A percentile compares a stretch with the other conserved stretches of the same genome.
These are phyloP conservation scores for Sinocyclocheilus rhinocerous DNA, from an alignment of 2,113 vertebrate genomes.

Conservation along the genomic window DNA sequence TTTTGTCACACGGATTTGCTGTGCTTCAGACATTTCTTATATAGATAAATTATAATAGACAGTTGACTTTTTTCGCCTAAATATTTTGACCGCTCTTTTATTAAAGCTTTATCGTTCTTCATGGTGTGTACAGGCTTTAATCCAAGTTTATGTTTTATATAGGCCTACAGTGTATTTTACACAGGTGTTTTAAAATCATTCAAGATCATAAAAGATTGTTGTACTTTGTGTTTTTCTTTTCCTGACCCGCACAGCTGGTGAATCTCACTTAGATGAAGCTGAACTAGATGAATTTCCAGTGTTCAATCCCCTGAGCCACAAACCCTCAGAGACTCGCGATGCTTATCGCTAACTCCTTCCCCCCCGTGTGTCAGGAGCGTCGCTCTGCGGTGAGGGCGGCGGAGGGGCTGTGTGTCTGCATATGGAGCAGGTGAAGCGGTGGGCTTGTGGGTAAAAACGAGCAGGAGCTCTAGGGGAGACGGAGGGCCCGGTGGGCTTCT, in stretches of 20 bases:
- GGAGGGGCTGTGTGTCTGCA: neutral
- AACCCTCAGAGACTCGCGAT: neutral
- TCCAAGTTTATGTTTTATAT: neutral
- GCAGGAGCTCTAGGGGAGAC: constrained; percentile 29
- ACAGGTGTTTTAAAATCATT: constrained; percentile 15
- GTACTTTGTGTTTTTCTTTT: neutral
- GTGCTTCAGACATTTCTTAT: too few species aligned
- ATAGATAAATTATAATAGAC: neutral
- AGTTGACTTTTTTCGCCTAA: neutral
- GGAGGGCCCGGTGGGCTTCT: constrained; percentile 23
- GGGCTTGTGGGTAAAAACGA: constrained; percentile 28
- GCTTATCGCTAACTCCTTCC: neutral
- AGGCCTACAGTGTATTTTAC: neutral
- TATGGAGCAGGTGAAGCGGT: constrained; percentile 12
- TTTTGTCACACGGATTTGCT: neutral
- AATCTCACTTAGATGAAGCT: constrained; percentile 14
- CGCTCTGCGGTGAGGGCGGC: neutral
- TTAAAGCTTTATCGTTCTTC: neutral
- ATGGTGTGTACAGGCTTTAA: neutral
- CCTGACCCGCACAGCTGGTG: constrained; percentile 34
- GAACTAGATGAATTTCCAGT: constrained; percentile 14
- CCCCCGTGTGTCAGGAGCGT: constrained; percentile 1
- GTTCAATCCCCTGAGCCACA: constrained; percentile 21
- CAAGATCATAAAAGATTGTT: neutral
- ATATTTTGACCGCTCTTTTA: neutral